phyloP scores from a whole-genome alignment of 2,113 vertebrate genomes.

The Bos taurus region DNA sequence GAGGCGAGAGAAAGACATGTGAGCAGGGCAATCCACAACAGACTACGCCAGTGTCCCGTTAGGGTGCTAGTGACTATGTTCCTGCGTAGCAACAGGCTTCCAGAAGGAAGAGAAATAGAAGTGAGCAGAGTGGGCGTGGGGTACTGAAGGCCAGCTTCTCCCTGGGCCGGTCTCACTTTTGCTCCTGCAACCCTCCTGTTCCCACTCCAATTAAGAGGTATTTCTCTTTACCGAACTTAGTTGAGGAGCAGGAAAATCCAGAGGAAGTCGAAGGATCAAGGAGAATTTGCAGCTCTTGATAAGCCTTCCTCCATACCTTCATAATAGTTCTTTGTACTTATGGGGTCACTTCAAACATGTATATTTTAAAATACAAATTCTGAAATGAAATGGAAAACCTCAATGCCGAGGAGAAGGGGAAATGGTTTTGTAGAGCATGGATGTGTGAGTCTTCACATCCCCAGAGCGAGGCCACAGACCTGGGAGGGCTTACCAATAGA shows the following conservation, averaged over 20 bases:
- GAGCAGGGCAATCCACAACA: neutral
- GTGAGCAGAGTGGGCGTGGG: neutral
- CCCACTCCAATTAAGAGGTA: neutral
- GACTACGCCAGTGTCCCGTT: rapidly evolving
- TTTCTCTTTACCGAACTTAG: neutral
- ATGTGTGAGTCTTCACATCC: neutral
- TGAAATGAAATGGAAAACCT: neutral
- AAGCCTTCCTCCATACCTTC: neutral
- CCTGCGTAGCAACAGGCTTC: neutral
- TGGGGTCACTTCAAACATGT: neutral
- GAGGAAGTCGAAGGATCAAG: neutral
- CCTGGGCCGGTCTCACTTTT: neutral
- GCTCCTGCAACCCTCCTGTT: neutral
- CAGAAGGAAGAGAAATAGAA: neutral
- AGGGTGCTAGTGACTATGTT: neutral
- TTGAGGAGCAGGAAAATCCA: neutral
- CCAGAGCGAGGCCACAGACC: neutral
- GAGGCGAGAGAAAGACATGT: neutral
- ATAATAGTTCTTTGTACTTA: neutral
- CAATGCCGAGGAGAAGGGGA: neutral
- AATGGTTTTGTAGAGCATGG: neutral
- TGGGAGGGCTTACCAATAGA: neutral
- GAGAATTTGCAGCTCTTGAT: neutral
- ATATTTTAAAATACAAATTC: neutral
- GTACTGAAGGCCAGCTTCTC: neutral